Base-by-base conservation (phyloP, 2,888 invertebrate genomes). In the Aphidoletes aphidimyza region DNA sequence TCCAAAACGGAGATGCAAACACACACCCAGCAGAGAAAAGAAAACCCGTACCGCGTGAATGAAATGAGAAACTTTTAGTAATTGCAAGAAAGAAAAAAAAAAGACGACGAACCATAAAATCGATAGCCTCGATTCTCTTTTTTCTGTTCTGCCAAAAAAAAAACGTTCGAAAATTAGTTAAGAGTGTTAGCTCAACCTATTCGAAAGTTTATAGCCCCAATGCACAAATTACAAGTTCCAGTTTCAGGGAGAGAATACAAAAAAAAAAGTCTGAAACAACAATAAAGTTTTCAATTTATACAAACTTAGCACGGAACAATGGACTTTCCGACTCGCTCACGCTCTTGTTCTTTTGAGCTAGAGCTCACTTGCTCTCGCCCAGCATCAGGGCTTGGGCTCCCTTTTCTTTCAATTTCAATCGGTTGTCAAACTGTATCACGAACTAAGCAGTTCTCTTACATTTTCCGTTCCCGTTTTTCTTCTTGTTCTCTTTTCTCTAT, bases 271-370 rank as follows among this genome's bases (percentile, higher is more conserved):
- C 81, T 81, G 22, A 22, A 81, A 37, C 81, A 81, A 81, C 8
- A 81, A 37, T 37, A 81, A 81, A 37, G 37, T 37, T 36, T 37
- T 81, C 81, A 81, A 37, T 81, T 36, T 37, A 81, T 81, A 37
- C 81, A 81, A 81, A 81, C 36, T 34, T 14, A 69, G 54, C 54
- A 81, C 22, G 37, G 81, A 81, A 36, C 81, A 81, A 37, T 81
- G 81, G 36, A 36, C 37, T 37, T 81, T 81, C 36, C 78, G 34
- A 36, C 36, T 34, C 34, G 34, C n/a, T n/a, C n/a, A n/a, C 9
- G 14, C 45, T 11, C 14, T 45, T 14, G 14, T 45, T 14, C 45
- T 8, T 45, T 45, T 45, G 45, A 45, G 14, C 14, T 45, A 11
- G 45, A 45, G 14, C 14, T 45, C 14, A 11, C 14, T 45, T 45